phyloP scores from a whole-genome alignment of 2,113 vertebrate species.

The Clupea harengus region DNA sequence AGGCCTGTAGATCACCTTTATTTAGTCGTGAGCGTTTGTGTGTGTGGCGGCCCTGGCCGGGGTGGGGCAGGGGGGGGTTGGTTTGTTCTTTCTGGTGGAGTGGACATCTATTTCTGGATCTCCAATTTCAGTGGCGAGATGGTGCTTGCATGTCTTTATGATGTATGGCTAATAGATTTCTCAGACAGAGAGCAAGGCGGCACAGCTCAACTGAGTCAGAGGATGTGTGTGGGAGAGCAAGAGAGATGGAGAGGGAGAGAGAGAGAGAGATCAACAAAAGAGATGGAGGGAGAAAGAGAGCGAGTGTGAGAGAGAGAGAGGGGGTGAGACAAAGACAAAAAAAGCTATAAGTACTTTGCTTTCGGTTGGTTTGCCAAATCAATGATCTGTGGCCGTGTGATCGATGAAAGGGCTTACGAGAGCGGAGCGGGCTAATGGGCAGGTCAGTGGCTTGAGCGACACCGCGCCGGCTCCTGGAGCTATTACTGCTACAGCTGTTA shows the following conservation, averaged over 20 bases:
- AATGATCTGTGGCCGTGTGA: conserved; percentile 76
- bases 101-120: background rate
- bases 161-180: conserved; percentile 6
- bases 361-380: conserved; percentile 82
- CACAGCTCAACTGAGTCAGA: background rate
- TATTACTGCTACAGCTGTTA: conserved; percentile 74
- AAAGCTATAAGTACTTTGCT: conserved; percentile 73
- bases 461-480: conserved; percentile 63
- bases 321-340: conserved; percentile 47
- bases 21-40: background rate
- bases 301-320: background rate
- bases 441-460: conserved; percentile 59
- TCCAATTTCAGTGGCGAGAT: background rate
- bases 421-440: conserved; percentile 67
- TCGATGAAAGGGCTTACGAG: conserved; percentile 74
- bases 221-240: conserved; percentile 13
- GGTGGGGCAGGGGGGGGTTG: background rate
- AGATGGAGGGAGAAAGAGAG: background rate
- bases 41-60: background rate
- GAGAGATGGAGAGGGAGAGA: conserved; percentile 25
- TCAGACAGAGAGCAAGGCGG: conserved; percentile 28
- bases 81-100: background rate
- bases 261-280: background rate
- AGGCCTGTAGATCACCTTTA: conserved; percentile 31
- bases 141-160: conserved; percentile 7